Evolutionary conservation across 2,888 invertebrate species (phyloP), one percentile per base, ranked within the genome.

Genomic region (Celastrina argiolus): DNA sequence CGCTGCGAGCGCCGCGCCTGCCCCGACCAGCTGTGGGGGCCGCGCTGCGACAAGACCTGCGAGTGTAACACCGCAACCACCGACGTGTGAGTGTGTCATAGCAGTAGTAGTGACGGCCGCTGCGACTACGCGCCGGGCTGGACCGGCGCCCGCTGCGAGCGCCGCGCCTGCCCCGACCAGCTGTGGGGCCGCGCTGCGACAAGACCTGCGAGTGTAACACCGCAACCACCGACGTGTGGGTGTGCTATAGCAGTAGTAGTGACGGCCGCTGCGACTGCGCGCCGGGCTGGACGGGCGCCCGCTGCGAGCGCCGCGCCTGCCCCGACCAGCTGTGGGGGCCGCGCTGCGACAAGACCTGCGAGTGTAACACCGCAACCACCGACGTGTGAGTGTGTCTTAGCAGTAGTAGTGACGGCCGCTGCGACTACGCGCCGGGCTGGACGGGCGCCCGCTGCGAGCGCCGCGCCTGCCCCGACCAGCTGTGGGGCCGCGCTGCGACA

Each of bases 71-170:
- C 92, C 69, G 88, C 92, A 66, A 95, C 95, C 71, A 95, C 95
- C 0, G 94, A 94, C 69, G 85, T 94, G 93, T 94, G n/a, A n/a
- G n/a, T n/a, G n/a, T n/a, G n/a, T n/a, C n/a, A n/a, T n/a, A n/a
- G n/a, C n/a, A n/a, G n/a, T n/a, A n/a, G n/a, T n/a, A n/a, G 92
- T 2, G 91, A 94, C 73, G 97, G 97, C 0, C 83, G 90, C n/a
- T 98, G 98, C 78, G 78, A 84, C 4, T 98, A 97, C 83, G 87
- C 91, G 41, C 87, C 93, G 8, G 97, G 97, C 10, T 97, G 96
- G 96, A 86, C 81, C 14, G 97, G 97, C 0, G 83, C 79, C 26
- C 89, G 84, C 65, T 97, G 97, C 81, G 85, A 92, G 42, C 81
- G 88, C 65, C 91, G 97, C 63, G 93, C 92, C 18, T 97, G 97